phyloP scores from a whole-genome alignment of 2,888 invertebrate species.

The Melolontha melolontha region DNA sequence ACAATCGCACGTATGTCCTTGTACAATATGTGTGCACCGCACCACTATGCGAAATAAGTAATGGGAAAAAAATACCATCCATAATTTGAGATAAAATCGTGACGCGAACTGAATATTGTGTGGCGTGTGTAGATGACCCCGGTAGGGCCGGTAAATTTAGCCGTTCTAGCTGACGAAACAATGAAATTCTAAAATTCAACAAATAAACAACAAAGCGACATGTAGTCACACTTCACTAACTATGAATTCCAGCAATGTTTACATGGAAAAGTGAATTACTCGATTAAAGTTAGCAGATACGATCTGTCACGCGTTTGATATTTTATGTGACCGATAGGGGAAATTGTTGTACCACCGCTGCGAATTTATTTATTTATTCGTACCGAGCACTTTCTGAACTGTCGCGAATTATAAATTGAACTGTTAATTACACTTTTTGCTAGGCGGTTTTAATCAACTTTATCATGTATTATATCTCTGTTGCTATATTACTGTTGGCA shows the following conservation, averaged over 20 bases:
- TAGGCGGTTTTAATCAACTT: too few relatives aligned
- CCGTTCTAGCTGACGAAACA: slow-evolving; percentile 24
- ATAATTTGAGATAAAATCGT: slow-evolving; percentile 24
- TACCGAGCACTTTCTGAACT: not conserved
- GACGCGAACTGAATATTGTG: slow-evolving; percentile 1
- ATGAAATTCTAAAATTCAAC: slow-evolving; percentile 30
- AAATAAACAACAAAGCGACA: slow-evolving; percentile 25
- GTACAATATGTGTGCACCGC: not conserved
- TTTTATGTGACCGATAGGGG: slow-evolving; percentile 15
- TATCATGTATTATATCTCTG: too few relatives aligned
- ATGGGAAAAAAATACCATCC: slow-evolving; percentile 22
- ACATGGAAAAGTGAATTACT: slow-evolving; percentile 32
- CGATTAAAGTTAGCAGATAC: slow-evolving; percentile 28
- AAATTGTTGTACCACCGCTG: slow-evolving; percentile 23
- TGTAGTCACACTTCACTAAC: slow-evolving; percentile 30
- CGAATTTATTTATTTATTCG: slow-evolving; percentile 1
- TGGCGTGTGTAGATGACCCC: not conserved
- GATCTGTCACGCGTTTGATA: slow-evolving; percentile 29
- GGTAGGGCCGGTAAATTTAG: not conserved
- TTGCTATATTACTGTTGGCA: too few relatives aligned
- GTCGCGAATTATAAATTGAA: too few relatives aligned
- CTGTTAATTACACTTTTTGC: too few relatives aligned
- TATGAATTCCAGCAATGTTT: slow-evolving; percentile 23
- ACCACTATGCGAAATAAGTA: slow-evolving; percentile 14
- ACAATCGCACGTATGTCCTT: too few relatives aligned